Evolutionary conservation across 2,888 invertebrate genomes (phyloP), one percentile per base, ranked within the genome.

Genomic region (Rhamphomyia laevipes): DNA sequence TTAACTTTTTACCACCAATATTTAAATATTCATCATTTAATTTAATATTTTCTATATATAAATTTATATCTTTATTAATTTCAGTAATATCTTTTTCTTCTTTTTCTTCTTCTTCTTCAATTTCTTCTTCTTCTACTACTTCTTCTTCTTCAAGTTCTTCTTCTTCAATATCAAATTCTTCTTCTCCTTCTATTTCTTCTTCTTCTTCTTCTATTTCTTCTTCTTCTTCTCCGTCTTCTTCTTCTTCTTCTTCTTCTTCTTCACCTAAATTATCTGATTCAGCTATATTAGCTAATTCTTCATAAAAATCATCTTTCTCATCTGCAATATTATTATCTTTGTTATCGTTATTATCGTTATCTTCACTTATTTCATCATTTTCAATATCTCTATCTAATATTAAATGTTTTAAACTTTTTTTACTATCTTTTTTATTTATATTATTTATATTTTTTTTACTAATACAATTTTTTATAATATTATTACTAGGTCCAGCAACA

Each of bases 261-360:
- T 60, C 61, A 45, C 56, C 58, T 48, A 59, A 59, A 42, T 61
- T 58, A 56, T 63, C 50, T 5, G 59, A 61, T 15, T 59, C 61
- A 3, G 57, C 53, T 52, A 58, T 56, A 2, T 60, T 57, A 31
- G 55, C 53, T n/a, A 55, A 55, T 13, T 56, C 55, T 35, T 48
- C 53, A 33, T 38, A 52, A 37, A 49, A 40, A 47, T 57, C 58
- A 46, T 56, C 59, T 30, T 56, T 56, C 10, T 56, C 57, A 15
- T 45, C 51, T 27, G 54, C 56, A 43, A 57, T 59, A 41, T 62
- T 61, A 52, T 56, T 57, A 47, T 61, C 63, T 21, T 58, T 63
- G 48, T 51, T 53, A 30, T 52, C 50, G 6, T 50, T 17, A 16
- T 17, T 9, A 9, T 38, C 17, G 10, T 38, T 17, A 9, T 37